phyloP scores from a whole-genome alignment of 2,797 vertebrate genomes.

The Anguilla marmorata region DNA sequence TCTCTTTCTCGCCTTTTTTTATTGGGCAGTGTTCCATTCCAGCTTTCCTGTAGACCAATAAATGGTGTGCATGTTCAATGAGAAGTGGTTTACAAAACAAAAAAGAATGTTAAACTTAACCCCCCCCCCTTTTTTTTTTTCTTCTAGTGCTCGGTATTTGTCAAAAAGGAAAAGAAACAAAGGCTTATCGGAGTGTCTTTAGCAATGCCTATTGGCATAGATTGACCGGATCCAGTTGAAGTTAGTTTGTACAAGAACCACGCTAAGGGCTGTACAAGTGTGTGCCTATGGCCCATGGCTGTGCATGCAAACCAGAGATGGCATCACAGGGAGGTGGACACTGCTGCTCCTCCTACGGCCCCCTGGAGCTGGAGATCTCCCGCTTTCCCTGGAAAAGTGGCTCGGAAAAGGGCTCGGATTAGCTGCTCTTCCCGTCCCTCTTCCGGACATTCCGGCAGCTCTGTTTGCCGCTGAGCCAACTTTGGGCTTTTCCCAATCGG shows the following conservation, averaged over 20 bases:
- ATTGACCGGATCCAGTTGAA: background rate
- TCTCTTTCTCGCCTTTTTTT: background rate
- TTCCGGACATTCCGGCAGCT: constrained; percentile 49
- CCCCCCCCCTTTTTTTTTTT: background rate
- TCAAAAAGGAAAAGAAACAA: background rate
- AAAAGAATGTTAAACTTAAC: background rate
- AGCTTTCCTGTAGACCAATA: background rate
- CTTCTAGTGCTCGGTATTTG: background rate
- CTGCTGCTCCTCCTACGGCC: too few species aligned
- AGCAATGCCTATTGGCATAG: background rate
- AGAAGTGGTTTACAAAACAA: background rate
- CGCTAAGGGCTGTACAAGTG: background rate
- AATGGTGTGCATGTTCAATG: background rate
- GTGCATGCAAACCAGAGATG: background rate
- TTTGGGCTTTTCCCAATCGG: constrained; percentile 56
- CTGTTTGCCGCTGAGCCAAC: constrained; percentile 64
- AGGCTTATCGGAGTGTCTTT: background rate
- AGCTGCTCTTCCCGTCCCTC: constrained; percentile 47
- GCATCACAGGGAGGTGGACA: background rate
- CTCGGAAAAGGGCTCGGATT: constrained; percentile 41
- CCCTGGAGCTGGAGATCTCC: constrained; percentile 33
- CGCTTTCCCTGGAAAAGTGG: constrained; percentile 22
- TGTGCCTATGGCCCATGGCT: background rate
- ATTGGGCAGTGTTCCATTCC: background rate
- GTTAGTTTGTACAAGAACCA: background rate